Conservation (phyloP, 2,888 invertebrate genomes). For the Kryphioiulus occultus region DNA sequence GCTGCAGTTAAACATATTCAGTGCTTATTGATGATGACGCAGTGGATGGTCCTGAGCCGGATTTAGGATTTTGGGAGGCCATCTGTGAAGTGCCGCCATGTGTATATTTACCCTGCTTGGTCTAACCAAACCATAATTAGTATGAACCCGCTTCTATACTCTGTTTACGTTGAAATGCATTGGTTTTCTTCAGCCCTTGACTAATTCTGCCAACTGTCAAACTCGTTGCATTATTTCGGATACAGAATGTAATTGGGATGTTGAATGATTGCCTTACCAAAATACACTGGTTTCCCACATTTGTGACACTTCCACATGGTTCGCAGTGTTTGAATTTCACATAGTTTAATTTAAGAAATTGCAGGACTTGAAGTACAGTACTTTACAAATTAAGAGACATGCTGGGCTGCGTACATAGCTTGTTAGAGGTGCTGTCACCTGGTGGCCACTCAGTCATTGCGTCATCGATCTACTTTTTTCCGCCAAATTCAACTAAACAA, state of each 20-base stretch:
- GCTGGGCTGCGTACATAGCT: neutral
- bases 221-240: neutral
- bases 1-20: neutral
- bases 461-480: too few relatives aligned
- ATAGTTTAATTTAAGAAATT: neutral
- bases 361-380: neutral
- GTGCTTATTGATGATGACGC: neutral
- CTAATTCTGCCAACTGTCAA: neutral
- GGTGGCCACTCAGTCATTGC: too few relatives aligned
- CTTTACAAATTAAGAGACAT: neutral
- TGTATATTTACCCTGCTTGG: neutral
- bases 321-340: neutral
- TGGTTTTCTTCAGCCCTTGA: neutral
- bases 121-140: neutral
- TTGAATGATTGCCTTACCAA: slow-evolving; percentile 67
- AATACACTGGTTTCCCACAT: slow-evolving; percentile 81
- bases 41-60: slow-evolving; percentile 4
- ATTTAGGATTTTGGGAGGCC: neutral
- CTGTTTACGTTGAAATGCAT: neutral
- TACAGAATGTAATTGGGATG: neutral
- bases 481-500: too few relatives aligned
- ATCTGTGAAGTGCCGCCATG: neutral
- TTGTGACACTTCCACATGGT: slow-evolving; percentile 84
- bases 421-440: neutral
- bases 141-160: neutral